Conservation (phyloP, 2,888 invertebrate genomes). For the Plutella xylostella region DNA sequence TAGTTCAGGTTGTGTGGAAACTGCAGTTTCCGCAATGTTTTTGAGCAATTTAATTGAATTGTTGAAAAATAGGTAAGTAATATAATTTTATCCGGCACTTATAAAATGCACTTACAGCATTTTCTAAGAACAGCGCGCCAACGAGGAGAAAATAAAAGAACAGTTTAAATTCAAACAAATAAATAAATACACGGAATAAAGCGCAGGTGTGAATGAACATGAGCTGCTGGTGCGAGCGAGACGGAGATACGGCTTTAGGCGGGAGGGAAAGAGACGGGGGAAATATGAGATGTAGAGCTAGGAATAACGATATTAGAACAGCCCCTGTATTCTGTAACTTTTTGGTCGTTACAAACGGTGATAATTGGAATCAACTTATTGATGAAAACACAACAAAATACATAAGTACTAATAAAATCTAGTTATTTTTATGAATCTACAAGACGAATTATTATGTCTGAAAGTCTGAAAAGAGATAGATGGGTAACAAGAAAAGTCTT, state of each 20-base stretch:
- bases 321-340: too few species aligned
- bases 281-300: not conserved
- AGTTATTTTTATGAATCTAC: too few species aligned
- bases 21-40: too few species aligned
- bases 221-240: slow-evolving; percentile 42
- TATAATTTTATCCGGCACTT: too few species aligned
- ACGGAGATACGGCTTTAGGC: slow-evolving; percentile 19
- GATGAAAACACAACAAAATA: not conserved
- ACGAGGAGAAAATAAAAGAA: slow-evolving; percentile 39
- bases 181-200: slow-evolving; percentile 47
- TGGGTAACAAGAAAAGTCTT: not conserved
- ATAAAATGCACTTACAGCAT: slow-evolving; percentile 21
- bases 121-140: slow-evolving; percentile 20
- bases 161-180: slow-evolving; percentile 44
- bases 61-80: too few species aligned
- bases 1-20: too few species aligned
- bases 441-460: not conserved
- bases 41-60: too few species aligned
- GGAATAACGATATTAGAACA: not conserved
- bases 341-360: not conserved
- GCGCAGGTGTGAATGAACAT: slow-evolving; percentile 57
- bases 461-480: not conserved
- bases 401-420: not conserved
- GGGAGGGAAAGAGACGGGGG: not conserved
- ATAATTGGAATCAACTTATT: not conserved